Base-by-base conservation (phyloP, 1,140 invertebrate species). In the Lepidostoma basale region DNA sequence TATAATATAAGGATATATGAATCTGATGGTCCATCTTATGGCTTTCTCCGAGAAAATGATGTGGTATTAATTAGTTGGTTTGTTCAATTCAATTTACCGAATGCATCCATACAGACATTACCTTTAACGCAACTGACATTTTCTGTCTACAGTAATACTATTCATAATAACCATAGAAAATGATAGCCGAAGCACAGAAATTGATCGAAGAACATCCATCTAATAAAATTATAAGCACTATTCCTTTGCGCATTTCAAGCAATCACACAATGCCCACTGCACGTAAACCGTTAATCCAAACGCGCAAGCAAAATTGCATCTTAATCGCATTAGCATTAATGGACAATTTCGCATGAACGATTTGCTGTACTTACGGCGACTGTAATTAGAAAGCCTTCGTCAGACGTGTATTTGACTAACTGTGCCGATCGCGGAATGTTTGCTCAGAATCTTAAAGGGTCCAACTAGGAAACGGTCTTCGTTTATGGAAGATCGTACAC, bases 321-420 rank as follows among this genome's bases (percentile, higher is more conserved):
- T 49, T 49, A 49, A 49, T 49, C 45, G 25, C 22, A 23, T 23
- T 22, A 3, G n/a, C 23, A 22, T 22, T 25, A 22, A n/a, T 49
- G 22, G 25, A 49, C n/a, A 49, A 49, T 49, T 49, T 49, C 45
- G 22, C 22, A 12, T 49, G 22, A 20, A 23, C n/a, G 45, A 49
- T 49, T 49, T 49, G 45, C 25, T 8, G 5, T 23, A 23, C 18
- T 49, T 49, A 49, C 45, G 45, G 10, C 25, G 45, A n/a, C 18
- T 14, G 42, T 49, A 22, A 49, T 49, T 49, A 49, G 45, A 49
- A 49, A 49, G 45, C 18, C n/a, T 23, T n/a, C n/a, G n/a, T 12
- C 16, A 25, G 45, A 49, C 8, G 23, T 49, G 33, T 36, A 23
- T 49, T 49, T 49, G 45, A 23, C 23, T 49, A 49, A 49, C 45